phyloP scores from a whole-genome alignment of 2,888 invertebrate genomes.

The Diadegma fenestrale region DNA sequence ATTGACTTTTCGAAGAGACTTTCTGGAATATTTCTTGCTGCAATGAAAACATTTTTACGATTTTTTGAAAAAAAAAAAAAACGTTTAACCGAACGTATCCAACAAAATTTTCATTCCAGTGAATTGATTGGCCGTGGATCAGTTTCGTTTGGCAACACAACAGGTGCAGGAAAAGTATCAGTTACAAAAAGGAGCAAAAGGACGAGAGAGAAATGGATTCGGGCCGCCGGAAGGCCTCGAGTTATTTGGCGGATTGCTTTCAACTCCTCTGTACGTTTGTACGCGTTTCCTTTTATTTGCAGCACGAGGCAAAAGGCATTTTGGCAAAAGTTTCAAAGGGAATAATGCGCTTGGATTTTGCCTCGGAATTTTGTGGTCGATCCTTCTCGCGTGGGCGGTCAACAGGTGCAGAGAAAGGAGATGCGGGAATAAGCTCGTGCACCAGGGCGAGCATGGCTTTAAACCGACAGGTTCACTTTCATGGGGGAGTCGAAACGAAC shows the following conservation, averaged over 20 bases:
- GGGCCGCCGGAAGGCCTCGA: neutral
- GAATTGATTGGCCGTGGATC: too few species aligned
- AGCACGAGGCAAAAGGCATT: conserved; percentile 30
- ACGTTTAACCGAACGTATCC: too few species aligned
- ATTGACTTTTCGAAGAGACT: too few species aligned
- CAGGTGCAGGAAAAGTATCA: conserved; percentile 73
- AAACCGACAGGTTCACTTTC: conserved; percentile 4
- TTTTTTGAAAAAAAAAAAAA: too few species aligned
- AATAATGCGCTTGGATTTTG: neutral
- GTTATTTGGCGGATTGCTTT: conserved; percentile 26
- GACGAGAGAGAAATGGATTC: neutral
- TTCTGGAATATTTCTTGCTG: too few species aligned
- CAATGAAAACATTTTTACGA: too few species aligned
- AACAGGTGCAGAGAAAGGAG: conserved; percentile 56
- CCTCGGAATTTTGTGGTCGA: conserved; percentile 16
- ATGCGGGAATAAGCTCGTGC: neutral
- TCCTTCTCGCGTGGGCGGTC: conserved; percentile 57
- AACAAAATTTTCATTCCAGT: too few species aligned
- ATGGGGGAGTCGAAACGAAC: conserved; percentile 21
- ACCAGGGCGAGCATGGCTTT: too few species aligned
- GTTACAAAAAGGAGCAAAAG: conserved; percentile 73
- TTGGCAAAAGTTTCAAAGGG: neutral
- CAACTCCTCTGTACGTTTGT: conserved; percentile 4
- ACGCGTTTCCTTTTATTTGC: neutral
- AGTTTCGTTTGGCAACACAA: conserved; percentile 28